Evolutionary conservation across 2,888 invertebrate genomes (phyloP).

Genomic region (Sisyra nigra): DNA sequence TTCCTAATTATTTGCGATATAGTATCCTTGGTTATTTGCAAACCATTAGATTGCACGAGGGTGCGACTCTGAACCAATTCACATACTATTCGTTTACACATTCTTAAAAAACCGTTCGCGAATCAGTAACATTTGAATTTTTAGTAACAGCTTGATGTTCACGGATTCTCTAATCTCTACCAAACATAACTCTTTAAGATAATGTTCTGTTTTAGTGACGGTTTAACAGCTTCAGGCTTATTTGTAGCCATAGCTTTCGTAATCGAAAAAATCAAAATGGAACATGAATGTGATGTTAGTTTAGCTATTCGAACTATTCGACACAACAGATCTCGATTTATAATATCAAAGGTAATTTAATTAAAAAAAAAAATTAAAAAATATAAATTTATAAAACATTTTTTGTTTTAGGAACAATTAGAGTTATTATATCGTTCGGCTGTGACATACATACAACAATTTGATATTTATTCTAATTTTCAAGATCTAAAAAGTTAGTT

Average conservation of each 20-base stretch:
- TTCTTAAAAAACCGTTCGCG: no score
- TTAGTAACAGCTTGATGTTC: no score
- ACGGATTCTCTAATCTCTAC: no score
- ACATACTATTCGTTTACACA: no score
- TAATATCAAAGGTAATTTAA: slow-evolving; percentile 10
- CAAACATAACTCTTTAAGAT: no score
- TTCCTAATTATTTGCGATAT: no score
- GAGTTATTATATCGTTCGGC: slow-evolving; percentile 15
- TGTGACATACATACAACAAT: slow-evolving; percentile 20
- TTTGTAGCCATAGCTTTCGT: slow-evolving; percentile 28
- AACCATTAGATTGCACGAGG: no score
- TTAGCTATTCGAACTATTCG: slow-evolving; percentile 29
- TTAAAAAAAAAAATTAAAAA: neutral
- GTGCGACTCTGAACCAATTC: no score
- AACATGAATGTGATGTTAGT: slow-evolving; percentile 32
- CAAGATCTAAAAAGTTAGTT: no score
- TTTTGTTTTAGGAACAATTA: slow-evolving; percentile 1
- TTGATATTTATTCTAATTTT: slow-evolving; percentile 25
- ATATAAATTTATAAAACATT: neutral
- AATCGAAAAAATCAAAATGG: slow-evolving; percentile 31
- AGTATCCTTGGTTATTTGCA: no score
- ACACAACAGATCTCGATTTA: slow-evolving; percentile 26
- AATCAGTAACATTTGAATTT: no score
- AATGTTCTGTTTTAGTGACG: slow-evolving; percentile 32
- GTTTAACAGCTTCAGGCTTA: slow-evolving; percentile 28